phyloP scores from a whole-genome alignment of 2,113 vertebrate species.

The Andinoacara biseriatus region DNA sequence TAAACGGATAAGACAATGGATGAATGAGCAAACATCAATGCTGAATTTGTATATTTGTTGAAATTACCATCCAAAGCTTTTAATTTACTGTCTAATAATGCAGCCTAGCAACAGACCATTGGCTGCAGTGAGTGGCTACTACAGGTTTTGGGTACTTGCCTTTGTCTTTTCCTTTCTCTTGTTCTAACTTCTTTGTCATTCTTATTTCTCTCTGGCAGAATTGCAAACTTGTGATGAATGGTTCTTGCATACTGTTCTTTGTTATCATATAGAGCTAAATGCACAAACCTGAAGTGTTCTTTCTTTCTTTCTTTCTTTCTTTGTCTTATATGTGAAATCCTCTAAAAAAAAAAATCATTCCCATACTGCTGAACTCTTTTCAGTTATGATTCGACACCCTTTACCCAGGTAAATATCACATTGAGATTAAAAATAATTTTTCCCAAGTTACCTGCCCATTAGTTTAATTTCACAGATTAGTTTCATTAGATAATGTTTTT shows the following conservation, averaged over 20 bases:
- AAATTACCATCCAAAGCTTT: conserved; percentile 39
- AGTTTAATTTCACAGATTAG: not conserved
- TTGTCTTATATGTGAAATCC: no score
- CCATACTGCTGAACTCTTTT: no score
- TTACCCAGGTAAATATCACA: no score
- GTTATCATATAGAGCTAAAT: conserved; percentile 3
- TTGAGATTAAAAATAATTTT: not conserved
- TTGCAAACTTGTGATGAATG: conserved; percentile 39
- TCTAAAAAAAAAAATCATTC: no score
- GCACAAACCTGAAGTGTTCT: not conserved
- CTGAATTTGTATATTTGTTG: conserved; percentile 40
- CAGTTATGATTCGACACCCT: not conserved
- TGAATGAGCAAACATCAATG: conserved; percentile 44
- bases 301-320: not conserved
- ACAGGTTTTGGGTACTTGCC: conserved; percentile 32
- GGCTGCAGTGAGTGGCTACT: conserved; percentile 23
- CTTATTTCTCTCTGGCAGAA: conserved; percentile 31
- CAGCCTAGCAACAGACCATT: conserved; percentile 49
- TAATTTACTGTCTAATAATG: conserved; percentile 28
- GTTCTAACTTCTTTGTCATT: conserved; percentile 2
- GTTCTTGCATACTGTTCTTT: not conserved
- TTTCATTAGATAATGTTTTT: not conserved
- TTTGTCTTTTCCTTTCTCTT: conserved; percentile 18
- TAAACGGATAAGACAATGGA: conserved; percentile 36
- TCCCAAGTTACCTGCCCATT: not conserved